Conservation (phyloP, 2,888 invertebrate species). For the Acanthosepion esculentum region DNA sequence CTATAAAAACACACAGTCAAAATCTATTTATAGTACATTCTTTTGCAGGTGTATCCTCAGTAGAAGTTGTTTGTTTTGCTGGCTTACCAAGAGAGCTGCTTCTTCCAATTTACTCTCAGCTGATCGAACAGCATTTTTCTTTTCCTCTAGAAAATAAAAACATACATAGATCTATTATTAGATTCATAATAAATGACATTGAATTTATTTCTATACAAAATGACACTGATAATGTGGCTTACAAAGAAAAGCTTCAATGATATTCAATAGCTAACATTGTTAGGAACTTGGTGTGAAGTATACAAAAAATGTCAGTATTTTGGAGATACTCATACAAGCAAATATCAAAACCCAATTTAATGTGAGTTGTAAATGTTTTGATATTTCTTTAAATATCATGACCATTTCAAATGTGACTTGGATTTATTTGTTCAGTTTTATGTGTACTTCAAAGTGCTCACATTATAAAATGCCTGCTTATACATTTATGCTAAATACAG, state of each 20-base stretch:
- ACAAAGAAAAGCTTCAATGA: neutral
- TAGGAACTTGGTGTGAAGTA: neutral
- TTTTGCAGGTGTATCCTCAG: neutral
- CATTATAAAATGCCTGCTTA: no score
- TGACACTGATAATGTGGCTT: neutral
- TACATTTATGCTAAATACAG: no score
- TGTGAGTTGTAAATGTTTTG: no score
- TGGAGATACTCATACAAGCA: neutral
- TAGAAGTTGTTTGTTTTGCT: neutral
- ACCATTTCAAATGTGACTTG: no score
- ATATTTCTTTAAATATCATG: no score
- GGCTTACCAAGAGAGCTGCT: slow-evolving; percentile 65
- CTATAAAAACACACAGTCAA: neutral
- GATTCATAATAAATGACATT: neutral
- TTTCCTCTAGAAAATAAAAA: slow-evolving; percentile 64
- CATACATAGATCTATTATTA: neutral
- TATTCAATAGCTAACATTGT: neutral
- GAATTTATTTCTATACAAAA: neutral
- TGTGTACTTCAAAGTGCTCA: no score
- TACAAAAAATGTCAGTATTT: no score
- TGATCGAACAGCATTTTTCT: slow-evolving; percentile 65
- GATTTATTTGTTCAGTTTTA: no score
- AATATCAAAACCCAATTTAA: neutral
- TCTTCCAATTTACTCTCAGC: slow-evolving; percentile 68
- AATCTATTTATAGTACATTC: neutral